A percentile compares a stretch with the other conserved stretches of the same genome.
Evolutionary conservation across 2,797 vertebrate genomes (phyloP).

Genomic region (Loris lydekkerianus): DNA sequence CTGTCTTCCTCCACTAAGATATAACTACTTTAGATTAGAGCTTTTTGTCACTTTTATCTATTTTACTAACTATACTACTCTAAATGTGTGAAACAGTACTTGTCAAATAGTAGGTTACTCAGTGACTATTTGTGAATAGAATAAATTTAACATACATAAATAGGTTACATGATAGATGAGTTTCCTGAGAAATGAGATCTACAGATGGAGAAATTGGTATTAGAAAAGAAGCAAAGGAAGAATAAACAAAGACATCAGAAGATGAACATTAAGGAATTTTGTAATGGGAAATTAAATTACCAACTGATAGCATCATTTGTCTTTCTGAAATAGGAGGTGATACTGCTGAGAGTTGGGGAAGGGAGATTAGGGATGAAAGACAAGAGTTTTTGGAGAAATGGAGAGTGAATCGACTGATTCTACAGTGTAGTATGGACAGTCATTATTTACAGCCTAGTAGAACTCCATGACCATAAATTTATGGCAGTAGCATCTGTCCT

Average conservation of each 20-base stretch:
- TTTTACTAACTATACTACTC: not conserved
- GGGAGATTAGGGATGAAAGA: not conserved
- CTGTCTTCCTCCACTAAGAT: not conserved
- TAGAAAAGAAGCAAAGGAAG: not conserved
- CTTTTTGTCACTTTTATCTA: not conserved
- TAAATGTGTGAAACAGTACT: not conserved
- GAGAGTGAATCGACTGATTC: not conserved
- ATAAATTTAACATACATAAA: slow-evolving; percentile 19
- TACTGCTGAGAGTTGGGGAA: not conserved
- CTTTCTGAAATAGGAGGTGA: not conserved
- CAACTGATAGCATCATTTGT: not conserved
- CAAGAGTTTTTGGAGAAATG: not conserved
- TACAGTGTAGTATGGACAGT: not conserved
- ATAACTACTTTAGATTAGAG: not conserved
- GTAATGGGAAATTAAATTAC: not conserved
- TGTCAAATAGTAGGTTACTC: not conserved
- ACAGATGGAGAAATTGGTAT: not conserved
- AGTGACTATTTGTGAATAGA: not conserved
- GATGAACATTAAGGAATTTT: not conserved
- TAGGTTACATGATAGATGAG: not conserved
- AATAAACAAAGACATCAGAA: not conserved
- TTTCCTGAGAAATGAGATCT: not conserved
- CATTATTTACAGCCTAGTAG: not conserved
- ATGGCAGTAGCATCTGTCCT: not conserved
- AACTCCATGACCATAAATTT: not conserved